Conservation (phyloP, 2,797 vertebrate species). For the Coracias cyanogaster region DNA sequence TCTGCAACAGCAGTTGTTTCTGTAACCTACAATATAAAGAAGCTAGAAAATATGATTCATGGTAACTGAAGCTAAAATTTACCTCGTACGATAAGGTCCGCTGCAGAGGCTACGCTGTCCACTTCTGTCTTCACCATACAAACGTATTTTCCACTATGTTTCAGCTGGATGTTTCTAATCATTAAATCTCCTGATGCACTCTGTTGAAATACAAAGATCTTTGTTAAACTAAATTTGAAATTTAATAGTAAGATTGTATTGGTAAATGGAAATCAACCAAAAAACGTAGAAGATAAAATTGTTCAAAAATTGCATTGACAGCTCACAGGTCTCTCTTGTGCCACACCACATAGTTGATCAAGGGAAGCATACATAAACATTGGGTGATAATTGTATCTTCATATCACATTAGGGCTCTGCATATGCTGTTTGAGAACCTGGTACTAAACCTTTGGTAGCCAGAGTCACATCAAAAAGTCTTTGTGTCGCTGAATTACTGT, state of each 20-base stretch:
- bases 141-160: constrained; percentile 91
- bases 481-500: neutral
- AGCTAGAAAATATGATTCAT: accelerated
- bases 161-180: constrained; percentile 95
- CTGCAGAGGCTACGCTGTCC: constrained; percentile 91
- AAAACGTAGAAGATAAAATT: neutral
- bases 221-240: neutral
- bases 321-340: neutral
- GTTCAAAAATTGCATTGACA: neutral
- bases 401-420: neutral
- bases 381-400: neutral
- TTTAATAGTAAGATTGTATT: neutral
- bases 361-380: neutral
- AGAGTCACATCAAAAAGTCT: neutral
- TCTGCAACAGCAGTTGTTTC: neutral
- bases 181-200: constrained; percentile 91
- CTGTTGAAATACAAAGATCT: constrained; percentile 71
- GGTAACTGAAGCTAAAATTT: neutral
- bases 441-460: neutral
- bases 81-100: constrained; percentile 94
- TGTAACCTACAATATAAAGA: accelerated
- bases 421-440: neutral
- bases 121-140: constrained; percentile 92
- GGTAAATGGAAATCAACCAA: neutral
- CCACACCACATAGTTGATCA: neutral